Conservation (phyloP, 1,140 invertebrate species). For the Drosophila parabipectinata region DNA sequence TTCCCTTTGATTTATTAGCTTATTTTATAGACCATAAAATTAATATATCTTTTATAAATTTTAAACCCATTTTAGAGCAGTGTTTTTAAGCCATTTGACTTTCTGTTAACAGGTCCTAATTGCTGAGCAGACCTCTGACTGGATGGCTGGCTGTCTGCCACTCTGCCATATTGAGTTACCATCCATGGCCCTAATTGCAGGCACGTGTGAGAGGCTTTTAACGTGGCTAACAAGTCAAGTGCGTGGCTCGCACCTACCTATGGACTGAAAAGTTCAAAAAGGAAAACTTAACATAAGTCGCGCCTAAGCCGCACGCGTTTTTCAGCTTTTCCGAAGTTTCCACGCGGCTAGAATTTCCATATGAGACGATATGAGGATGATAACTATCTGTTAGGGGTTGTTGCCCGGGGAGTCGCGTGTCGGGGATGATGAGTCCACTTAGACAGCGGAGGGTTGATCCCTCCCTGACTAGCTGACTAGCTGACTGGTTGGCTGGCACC, state of each 20-base stretch:
- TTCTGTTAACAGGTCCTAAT: conserved; percentile 72
- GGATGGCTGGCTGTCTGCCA: conserved; percentile 1
- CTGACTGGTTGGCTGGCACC: no score
- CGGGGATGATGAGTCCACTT: conserved; percentile 44
- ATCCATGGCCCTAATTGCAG: conserved; percentile 71
- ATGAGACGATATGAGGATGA: conserved; percentile 27
- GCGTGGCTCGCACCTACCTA: conserved; percentile 59
- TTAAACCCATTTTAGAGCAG: not conserved
- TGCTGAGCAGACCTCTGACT: conserved; percentile 24
- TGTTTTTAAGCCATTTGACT: conserved; percentile 28
- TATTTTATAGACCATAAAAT: no score
- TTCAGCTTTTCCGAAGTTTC: conserved; percentile 25
- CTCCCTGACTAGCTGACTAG: not conserved
- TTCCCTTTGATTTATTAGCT: no score
- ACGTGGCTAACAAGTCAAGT: conserved; percentile 58
- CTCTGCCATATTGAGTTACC: conserved; percentile 67
- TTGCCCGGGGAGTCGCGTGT: conserved; percentile 32
- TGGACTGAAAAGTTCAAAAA: conserved; percentile 22
- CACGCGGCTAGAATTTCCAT: conserved; percentile 55
- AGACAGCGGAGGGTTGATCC: conserved; percentile 34
- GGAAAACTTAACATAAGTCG: conserved; percentile 65
- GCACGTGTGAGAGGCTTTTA: conserved; percentile 72
- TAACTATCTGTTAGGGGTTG: conserved; percentile 27
- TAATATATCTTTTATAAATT: no score
- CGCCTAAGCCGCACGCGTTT: conserved; percentile 61